Percentiles rank a stretch among this genome's conserved stretches.
phyloP scores from a whole-genome alignment of 1,140 invertebrate species.

The Drosophila sp. region DNA sequence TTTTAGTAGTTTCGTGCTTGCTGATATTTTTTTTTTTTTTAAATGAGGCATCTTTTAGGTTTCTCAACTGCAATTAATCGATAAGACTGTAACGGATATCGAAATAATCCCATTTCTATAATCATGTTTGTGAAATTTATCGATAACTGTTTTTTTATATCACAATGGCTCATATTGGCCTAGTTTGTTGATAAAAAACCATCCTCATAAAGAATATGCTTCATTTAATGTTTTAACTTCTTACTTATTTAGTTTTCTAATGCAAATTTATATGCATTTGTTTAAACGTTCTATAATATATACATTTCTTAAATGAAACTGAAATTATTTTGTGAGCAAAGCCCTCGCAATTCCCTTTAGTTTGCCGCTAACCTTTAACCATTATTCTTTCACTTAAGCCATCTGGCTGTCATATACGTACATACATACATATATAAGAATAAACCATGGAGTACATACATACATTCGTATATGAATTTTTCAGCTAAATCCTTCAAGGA shows the following conservation, averaged over 20 bases:
- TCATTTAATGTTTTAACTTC: neutral
- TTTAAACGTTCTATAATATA: neutral
- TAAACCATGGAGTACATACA: neutral
- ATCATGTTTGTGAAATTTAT: too few relatives aligned
- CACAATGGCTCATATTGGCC: too few relatives aligned
- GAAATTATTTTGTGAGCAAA: neutral
- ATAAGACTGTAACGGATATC: too few relatives aligned
- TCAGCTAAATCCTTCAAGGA: constrained; percentile 54
- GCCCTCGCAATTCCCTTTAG: neutral
- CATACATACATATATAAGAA: constrained; percentile 18
- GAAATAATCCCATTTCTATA: too few relatives aligned
- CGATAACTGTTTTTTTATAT: too few relatives aligned
- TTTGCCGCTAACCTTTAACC: neutral
- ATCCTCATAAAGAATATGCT: too few relatives aligned
- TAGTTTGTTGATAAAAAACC: too few relatives aligned
- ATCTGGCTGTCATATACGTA: constrained; percentile 34
- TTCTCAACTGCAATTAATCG: too few relatives aligned
- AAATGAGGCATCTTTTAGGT: neutral
- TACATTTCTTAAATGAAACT: constrained; percentile 2
- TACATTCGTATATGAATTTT: constrained; percentile 17
- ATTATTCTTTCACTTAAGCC: constrained; percentile 24
- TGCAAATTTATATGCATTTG: neutral
- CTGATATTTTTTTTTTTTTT: neutral
- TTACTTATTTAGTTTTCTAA: neutral
- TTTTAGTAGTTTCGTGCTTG: too few relatives aligned